Conservation (phyloP, 2,113 vertebrate genomes). For the Ophthalmolycus amberensis region DNA sequence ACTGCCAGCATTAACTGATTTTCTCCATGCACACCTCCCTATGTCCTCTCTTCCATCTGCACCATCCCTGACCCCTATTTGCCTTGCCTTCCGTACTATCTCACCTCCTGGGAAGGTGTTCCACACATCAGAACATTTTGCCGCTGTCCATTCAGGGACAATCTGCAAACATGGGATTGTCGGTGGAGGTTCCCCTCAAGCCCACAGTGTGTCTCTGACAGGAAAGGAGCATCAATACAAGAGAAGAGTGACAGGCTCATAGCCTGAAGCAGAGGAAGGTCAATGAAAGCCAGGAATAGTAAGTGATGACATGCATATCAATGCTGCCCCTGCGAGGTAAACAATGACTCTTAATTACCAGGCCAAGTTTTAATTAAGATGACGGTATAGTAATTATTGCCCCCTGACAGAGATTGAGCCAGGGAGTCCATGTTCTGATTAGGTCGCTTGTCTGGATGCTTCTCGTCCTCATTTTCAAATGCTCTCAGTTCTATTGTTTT, state of each 20-base stretch:
- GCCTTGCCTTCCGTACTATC: conserved; percentile 11
- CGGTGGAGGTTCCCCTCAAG: conserved; percentile 53
- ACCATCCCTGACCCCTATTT: conserved; percentile 36
- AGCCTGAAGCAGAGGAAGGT: conserved; percentile 66
- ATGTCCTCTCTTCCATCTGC: neutral
- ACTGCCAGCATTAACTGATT: neutral
- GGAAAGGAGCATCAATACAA: conserved; percentile 65
- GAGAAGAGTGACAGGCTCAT: conserved; percentile 55
- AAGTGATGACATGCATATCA: conserved; percentile 85
- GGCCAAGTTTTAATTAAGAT: conserved; percentile 95
- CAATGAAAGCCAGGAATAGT: conserved; percentile 71
- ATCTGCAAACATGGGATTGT: conserved; percentile 65
- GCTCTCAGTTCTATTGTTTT: conserved; percentile 41
- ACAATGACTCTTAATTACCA: conserved; percentile 94
- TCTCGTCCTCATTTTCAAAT: conserved; percentile 56
- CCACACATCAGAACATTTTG: conserved; percentile 59
- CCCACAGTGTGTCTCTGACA: conserved; percentile 55
- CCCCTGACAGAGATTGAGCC: conserved; percentile 90
- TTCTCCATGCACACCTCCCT: neutral
- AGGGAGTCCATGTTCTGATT: conserved; percentile 87
- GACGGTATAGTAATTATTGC: conserved; percentile 90
- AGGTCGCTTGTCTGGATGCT: conserved; percentile 81
- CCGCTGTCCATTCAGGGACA: conserved; percentile 51
- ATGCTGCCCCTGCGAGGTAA: conserved; percentile 90
- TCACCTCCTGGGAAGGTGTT: conserved; percentile 64